Evolutionary conservation across 2,797 vertebrate species (phyloP).

Genomic region (Muscicapa comitata): DNA sequence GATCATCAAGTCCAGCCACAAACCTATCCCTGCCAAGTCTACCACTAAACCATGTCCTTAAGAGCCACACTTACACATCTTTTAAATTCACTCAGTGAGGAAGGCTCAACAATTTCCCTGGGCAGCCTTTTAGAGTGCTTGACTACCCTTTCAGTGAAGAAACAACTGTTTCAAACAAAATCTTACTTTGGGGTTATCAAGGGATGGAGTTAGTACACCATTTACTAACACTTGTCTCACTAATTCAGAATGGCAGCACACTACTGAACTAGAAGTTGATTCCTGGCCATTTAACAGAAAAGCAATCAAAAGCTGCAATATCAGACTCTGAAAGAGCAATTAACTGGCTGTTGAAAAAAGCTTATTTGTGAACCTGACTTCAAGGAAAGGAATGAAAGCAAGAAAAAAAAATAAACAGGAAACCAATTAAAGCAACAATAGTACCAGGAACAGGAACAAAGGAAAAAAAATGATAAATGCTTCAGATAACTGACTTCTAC

Average conservation of each 20-base stretch:
- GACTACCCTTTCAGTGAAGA: neutral
- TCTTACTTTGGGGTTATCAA: neutral
- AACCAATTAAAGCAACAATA: constrained; percentile 29
- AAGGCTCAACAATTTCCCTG: neutral
- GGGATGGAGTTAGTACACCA: neutral
- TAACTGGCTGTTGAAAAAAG: neutral
- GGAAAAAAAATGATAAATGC: neutral
- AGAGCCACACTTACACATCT: neutral
- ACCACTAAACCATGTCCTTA: neutral
- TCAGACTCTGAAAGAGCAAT: neutral
- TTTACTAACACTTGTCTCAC: neutral
- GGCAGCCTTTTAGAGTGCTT: neutral
- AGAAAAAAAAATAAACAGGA: neutral
- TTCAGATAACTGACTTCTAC: neutral
- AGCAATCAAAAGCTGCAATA: neutral
- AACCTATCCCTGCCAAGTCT: neutral
- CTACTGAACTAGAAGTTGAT: neutral
- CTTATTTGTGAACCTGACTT: neutral
- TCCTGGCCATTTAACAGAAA: neutral
- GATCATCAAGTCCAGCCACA: neutral
- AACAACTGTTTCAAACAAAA: neutral
- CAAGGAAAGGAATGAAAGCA: neutral
- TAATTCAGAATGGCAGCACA: neutral
- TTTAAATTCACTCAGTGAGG: neutral
- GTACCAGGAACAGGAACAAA: neutral